These are phyloP conservation scores for Drosophila tani DNA, from an alignment of 1,140 invertebrate genomes.

Conservation along the genomic window DNA sequence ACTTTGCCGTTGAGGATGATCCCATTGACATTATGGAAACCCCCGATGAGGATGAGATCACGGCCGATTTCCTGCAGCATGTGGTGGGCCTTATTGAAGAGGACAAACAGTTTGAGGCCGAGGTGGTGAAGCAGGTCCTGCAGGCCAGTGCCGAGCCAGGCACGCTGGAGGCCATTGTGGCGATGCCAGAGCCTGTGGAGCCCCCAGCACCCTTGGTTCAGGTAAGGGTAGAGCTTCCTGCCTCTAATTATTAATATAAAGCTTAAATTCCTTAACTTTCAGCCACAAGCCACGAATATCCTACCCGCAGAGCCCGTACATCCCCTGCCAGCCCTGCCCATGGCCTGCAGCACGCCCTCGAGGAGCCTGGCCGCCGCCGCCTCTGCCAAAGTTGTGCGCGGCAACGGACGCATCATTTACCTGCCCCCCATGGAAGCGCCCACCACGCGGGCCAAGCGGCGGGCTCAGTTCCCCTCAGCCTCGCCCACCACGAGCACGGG, in stretches of 20 bases:
- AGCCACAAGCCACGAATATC: conserved; percentile 18
- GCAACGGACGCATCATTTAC: conserved; percentile 90
- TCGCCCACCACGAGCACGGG: conserved; percentile 16
- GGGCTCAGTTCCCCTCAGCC: conserved; percentile 62
- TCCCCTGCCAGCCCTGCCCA: conserved; percentile 32
- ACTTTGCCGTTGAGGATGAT: conserved; percentile 40
- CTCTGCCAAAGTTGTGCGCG: conserved; percentile 88
- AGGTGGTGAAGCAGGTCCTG: conserved; percentile 88
- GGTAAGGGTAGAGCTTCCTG: conserved; percentile 2
- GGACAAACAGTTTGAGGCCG: conserved; percentile 89
- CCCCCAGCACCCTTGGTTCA: conserved; percentile 1
- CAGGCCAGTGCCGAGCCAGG: conserved; percentile 56
- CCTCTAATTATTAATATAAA: not conserved
- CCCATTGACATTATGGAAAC: conserved; percentile 66
- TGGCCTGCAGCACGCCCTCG: conserved; percentile 64
- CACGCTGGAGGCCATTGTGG: conserved; percentile 55
- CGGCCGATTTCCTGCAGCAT: conserved; percentile 89
- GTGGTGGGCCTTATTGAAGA: conserved; percentile 88
- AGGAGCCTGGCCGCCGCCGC: conserved; percentile 11
- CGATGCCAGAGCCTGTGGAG: conserved; percentile 32
- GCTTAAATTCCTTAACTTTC: not conserved
- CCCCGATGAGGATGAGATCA: conserved; percentile 87
- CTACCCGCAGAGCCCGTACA: conserved; percentile 2
- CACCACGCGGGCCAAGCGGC: conserved; percentile 87
- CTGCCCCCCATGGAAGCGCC: conserved; percentile 92